Evolutionary conservation across 1,140 invertebrate species (phyloP).

Genomic region (Meteorus sp.): DNA sequence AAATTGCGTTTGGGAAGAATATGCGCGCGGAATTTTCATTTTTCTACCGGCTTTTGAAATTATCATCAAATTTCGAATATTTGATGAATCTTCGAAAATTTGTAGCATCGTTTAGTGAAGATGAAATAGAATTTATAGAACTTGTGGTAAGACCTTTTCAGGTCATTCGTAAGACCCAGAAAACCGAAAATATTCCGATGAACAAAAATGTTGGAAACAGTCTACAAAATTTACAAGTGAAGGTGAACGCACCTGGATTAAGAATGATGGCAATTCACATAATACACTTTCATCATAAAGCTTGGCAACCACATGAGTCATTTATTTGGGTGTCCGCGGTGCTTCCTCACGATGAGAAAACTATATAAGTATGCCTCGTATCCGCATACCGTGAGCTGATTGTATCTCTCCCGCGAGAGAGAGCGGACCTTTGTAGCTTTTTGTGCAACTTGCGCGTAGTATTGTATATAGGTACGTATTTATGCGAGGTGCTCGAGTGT

Average conservation of each 20-base stretch:
- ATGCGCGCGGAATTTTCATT: too few relatives aligned
- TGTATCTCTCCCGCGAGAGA: slow-evolving; percentile 54
- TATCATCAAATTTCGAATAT: too few relatives aligned
- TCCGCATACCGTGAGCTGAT: slow-evolving; percentile 57
- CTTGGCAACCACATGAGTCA: slow-evolving; percentile 17
- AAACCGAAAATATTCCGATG: too few relatives aligned
- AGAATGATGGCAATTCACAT: background rate
- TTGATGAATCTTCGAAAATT: too few relatives aligned
- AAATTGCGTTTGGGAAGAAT: too few relatives aligned
- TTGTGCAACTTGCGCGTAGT: slow-evolving; percentile 52
- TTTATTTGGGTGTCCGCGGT: slow-evolving; percentile 38
- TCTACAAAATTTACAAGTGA: background rate
- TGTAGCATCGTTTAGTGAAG: too few relatives aligned
- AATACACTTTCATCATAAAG: slow-evolving; percentile 5
- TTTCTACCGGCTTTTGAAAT: too few relatives aligned
- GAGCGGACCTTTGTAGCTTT: slow-evolving; percentile 54
- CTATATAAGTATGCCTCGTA: slow-evolving; percentile 56
- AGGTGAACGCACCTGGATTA: background rate
- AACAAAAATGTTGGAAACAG: too few relatives aligned
- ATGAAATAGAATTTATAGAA: too few relatives aligned
- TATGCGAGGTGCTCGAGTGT: slow-evolving; percentile 52
- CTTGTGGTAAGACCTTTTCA: too few relatives aligned
- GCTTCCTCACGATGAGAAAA: slow-evolving; percentile 44
- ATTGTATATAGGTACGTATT: too few relatives aligned
- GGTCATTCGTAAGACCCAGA: too few relatives aligned